Conservation (phyloP, 2,888 invertebrate species). For the Ochropacha duplaris region DNA sequence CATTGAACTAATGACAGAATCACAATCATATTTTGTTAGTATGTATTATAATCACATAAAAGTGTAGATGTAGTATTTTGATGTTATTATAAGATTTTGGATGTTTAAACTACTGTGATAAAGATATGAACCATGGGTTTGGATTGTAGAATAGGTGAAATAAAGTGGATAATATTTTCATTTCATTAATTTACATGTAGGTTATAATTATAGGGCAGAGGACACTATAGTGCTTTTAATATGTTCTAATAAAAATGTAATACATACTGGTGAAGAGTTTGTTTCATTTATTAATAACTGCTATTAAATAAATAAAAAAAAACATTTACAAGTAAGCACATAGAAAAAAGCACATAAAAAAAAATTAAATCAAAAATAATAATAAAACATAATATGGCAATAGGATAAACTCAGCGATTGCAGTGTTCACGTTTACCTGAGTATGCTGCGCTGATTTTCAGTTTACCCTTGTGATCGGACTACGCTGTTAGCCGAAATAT, state of each 20-base stretch:
- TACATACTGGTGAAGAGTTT: constrained; percentile 14
- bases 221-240: constrained; percentile 44
- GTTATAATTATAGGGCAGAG: constrained; percentile 31
- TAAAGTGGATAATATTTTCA: background rate
- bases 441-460: too few relatives aligned
- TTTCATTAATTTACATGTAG: constrained; percentile 14
- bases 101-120: constrained; percentile 45
- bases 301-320: background rate
- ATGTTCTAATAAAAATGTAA: constrained; percentile 43
- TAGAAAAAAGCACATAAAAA: too few relatives aligned
- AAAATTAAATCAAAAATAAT: too few relatives aligned
- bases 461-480: too few relatives aligned
- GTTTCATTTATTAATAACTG: constrained; percentile 24
- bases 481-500: too few relatives aligned
- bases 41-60: constrained; percentile 4
- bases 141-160: constrained; percentile 7
- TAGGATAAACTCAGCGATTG: too few relatives aligned
- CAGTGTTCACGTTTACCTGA: too few relatives aligned
- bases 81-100: constrained; percentile 2
- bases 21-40: constrained; percentile 2
- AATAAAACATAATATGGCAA: too few relatives aligned
- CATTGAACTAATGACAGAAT: background rate
- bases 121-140: constrained; percentile 22
- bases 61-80: constrained; percentile 8
- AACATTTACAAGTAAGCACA: background rate